A percentile compares a stretch with the other conserved stretches of the same genome.
Conservation (phyloP, 2,888 invertebrate genomes). For the Lysandra bellargus region DNA sequence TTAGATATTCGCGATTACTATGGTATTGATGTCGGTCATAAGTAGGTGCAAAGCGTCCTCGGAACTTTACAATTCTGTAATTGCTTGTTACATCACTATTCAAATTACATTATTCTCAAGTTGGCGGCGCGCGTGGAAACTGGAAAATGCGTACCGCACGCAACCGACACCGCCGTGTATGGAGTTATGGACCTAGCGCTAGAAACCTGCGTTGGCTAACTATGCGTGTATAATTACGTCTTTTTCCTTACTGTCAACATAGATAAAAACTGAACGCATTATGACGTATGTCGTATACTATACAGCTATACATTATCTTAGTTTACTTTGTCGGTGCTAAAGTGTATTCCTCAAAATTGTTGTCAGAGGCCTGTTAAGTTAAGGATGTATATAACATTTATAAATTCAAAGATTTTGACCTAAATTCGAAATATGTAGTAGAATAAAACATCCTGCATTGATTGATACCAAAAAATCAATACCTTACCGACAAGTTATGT, state of each 20-base stretch:
- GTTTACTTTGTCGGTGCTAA: too few relatives aligned
- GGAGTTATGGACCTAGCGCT: conserved; percentile 5
- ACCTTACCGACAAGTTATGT: too few relatives aligned
- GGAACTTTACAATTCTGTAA: neutral
- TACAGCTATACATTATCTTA: neutral
- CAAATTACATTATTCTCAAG: conserved; percentile 5
- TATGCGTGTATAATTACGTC: neutral
- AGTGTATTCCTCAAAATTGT: neutral
- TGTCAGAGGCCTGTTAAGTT: neutral
- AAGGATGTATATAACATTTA: too few relatives aligned
- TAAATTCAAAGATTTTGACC: too few relatives aligned
- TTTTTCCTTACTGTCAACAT: neutral
- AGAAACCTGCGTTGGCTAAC: conserved; percentile 19
- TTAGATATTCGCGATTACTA: too few relatives aligned
- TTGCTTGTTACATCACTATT: neutral
- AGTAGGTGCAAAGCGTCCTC: neutral
- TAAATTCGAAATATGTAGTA: too few relatives aligned
- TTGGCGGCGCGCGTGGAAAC: neutral
- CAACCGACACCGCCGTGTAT: neutral
- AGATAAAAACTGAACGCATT: neutral
- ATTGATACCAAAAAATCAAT: too few relatives aligned
- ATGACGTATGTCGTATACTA: too few relatives aligned
- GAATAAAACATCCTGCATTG: too few relatives aligned
- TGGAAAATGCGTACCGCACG: conserved; percentile 21
- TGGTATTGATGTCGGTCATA: neutral